Evolutionary conservation across 2,797 vertebrate species (phyloP).

Genomic region (Eupleurogrammus muticus): DNA sequence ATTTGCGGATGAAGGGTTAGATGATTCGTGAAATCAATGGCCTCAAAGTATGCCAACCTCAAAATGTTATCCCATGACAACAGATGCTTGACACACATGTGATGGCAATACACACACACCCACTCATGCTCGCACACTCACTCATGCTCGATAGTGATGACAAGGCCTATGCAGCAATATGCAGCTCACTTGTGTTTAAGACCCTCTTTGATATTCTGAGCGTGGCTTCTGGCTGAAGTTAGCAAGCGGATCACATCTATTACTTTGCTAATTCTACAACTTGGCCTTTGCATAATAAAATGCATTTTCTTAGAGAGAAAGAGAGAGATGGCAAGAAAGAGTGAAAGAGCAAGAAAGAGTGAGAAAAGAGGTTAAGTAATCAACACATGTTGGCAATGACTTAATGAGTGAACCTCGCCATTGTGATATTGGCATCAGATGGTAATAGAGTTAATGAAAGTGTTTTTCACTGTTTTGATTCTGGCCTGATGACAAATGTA

Average conservation of each 20-base stretch:
- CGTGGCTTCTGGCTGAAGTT: conserved; percentile 70
- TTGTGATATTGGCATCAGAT: conserved; percentile 60
- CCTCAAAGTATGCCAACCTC: conserved; percentile 17
- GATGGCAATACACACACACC: conserved; percentile 12
- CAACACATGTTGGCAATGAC: conserved; percentile 74
- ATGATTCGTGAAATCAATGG: not conserved
- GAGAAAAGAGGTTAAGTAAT: conserved; percentile 66
- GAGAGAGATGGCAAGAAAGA: not conserved
- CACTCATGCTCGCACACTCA: conserved; percentile 2
- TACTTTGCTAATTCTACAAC: conserved; percentile 80
- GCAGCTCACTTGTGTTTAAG: conserved; percentile 50
- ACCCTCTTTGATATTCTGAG: conserved; percentile 75
- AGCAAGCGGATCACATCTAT: conserved; percentile 81
- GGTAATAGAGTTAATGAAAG: conserved; percentile 69
- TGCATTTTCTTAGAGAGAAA: conserved; percentile 62
- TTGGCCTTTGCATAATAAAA: conserved; percentile 81
- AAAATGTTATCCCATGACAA: conserved; percentile 29
- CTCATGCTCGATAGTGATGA: conserved; percentile 32
- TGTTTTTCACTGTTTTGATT: conserved; percentile 49
- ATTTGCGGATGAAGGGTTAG: not conserved
- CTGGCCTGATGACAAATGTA: conserved; percentile 43
- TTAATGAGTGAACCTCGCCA: conserved; percentile 69
- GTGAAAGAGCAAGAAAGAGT: not conserved
- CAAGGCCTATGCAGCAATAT: conserved; percentile 52
- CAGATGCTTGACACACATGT: conserved; percentile 54